Evolutionary conservation across 2,888 invertebrate species (phyloP), one percentile per base, ranked within the genome.

Genomic region (Idaea straminata): DNA sequence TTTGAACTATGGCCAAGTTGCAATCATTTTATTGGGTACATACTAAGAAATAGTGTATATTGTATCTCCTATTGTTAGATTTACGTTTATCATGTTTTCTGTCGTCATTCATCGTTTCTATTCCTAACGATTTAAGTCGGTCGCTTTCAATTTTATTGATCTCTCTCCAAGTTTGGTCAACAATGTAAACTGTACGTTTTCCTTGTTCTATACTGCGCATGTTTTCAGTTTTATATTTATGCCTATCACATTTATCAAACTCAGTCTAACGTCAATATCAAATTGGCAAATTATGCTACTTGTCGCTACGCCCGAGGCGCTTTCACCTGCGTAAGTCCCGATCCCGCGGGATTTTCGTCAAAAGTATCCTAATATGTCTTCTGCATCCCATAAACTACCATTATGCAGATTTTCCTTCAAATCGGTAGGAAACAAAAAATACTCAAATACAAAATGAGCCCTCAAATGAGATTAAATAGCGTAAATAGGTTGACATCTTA

Each of bases 1-100:
- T 89, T 88, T 89, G 89, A 89, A 85, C 83, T 83, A 78, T 76
- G 76, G 89, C 91, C 90, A 91, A 90, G 70, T 79, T 77, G 75
- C 70, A 69, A 70, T 70, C 72, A 69, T 73, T 73, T 72, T 76
- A 57, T 5, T 36, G 1, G 36, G 36, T 36, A 36, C 36, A 5
- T 36, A 36, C 36, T 10, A 7, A 36, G 13, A 13, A 5, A 47
- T 47, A 47, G 10, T 47, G 4, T 36, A 4, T 36, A 36, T 25
- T 36, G 36, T 10, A 47, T 10, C 13, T 47, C 13, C 13, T 47
- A 47, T 47, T 10, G 5, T 47, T 5, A 36, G 36, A 47, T 47
- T 13, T 47, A 25, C 10, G 47, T 47, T 47, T 36, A 36, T 36
- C 36, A 36, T 36, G 10, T 36, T 36, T 36, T 36, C 6, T 36